Base-by-base conservation (phyloP, 2,113 vertebrate genomes). In the Synchiropus splendidus region DNA sequence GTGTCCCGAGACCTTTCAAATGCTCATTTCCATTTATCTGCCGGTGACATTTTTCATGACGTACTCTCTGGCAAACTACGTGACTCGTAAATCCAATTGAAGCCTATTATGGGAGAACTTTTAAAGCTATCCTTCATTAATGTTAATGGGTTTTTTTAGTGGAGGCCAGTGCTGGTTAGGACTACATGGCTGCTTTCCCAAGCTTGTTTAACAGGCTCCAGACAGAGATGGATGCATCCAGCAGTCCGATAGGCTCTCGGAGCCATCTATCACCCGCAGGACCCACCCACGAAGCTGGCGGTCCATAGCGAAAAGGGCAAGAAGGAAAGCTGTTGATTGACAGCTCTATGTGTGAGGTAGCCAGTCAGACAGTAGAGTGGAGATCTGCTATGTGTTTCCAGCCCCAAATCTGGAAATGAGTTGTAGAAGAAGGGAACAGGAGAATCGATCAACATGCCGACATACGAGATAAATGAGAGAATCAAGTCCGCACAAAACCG, bases 101-200 rank as follows among this genome's bases (percentile, higher is more conserved):
- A 74, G 72, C 75, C 72, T 77, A 81, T 84, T 82, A 82, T 74
- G 45, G 74, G 36, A 78, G 78, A 82, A 83, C 80, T 75, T 83
- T 83, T 78, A 83, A 82, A 81, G 74, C 71, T 77, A 81, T 75
- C 79, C 79, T 84, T 85, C 83, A 85, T 83, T 83, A 82, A 82
- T 82, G 83, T 85, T 85, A 85, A 85, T 81, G 75, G 60, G 43
- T 6, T 39, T 78, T 82, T 83, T 83, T 81, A 81, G 81, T 79
- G 69, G 74, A 69, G 81, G 81, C 81, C 81, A 85, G 78, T 77
- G 71, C 67, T 82, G 80, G 81, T 85, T 80, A 82, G 81, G 72
- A 66, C 77, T 79, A 82, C 78, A 83, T 81, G 83, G 83, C 78
- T 75, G 73, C 75, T 70, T 80, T 85, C 81, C 83, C 81, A 76